Evolutionary conservation across 2,888 invertebrate species (phyloP), one percentile per base, ranked within the genome.

Genomic region (Drepana falcataria): DNA sequence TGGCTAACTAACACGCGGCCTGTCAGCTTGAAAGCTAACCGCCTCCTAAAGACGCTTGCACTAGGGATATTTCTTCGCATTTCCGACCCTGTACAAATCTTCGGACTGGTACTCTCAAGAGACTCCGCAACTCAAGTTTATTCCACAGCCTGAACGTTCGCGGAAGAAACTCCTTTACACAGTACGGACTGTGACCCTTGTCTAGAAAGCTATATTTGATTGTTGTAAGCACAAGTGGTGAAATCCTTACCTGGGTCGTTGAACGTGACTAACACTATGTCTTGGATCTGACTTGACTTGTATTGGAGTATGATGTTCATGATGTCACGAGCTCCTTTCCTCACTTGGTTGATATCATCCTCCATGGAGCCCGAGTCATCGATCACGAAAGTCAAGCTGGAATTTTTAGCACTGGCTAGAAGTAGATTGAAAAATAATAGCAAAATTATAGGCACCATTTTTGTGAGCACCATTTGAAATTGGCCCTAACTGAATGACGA

Each of bases 281-380:
- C 68, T n/a, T 70, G 68, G 37, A 78, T 69, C n/a, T 59, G 55
- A 1, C 69, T 68, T 0, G 57, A 53, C 5, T 67, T 65, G 1
- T 65, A 66, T 7, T 63, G 58, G 2, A 65, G 48, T 1, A 74
- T 67, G 0, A 66, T 62, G 48, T 75, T 63, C 53, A 75, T 73
- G 47, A 78, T 63, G 40, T 59, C 40, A n/a, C 63, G 56, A 1
- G 67, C 63, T 53, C 65, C 60, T 1, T 35, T 6, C 56, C 64
- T 72, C 1, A 79, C 75, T 58, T 64, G 52, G 0, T 48, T n/a
- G n/a, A 75, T 75, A 40, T 76, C 78, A 3, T 60, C 4, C 0
- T 0, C 0, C 81, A 81, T 81, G 0, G 80, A 80, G 0, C 0
- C 2, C 2, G 81, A 79, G 7, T 72, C 66, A 47, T 81, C 81